Percentiles rank a stretch among this genome's conserved stretches.
Conservation (phyloP, 2,888 invertebrate species). For the Diploptera punctata region DNA sequence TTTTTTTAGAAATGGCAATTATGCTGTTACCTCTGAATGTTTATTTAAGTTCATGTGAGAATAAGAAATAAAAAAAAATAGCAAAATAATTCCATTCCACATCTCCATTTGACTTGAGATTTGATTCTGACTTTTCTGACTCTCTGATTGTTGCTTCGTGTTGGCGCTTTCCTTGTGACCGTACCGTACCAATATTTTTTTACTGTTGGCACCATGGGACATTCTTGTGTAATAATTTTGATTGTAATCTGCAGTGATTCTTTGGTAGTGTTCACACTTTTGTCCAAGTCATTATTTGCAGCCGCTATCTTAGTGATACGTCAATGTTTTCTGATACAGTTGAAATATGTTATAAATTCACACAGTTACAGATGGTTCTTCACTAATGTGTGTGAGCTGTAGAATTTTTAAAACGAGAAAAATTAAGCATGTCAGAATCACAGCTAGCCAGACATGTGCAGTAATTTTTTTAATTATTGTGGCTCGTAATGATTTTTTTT, state of each 20-base stretch:
- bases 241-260: slow-evolving; percentile 44
- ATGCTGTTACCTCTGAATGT: slow-evolving; percentile 25
- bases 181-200: slow-evolving; percentile 43
- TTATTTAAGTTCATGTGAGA: slow-evolving; percentile 28
- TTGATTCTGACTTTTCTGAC: slow-evolving; percentile 43
- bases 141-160: slow-evolving; percentile 62
- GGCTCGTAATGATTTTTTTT: slow-evolving; percentile 38
- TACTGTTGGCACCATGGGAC: slow-evolving; percentile 44
- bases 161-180: slow-evolving; percentile 68
- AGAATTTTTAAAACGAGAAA: slow-evolving; percentile 29
- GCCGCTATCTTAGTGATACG: slow-evolving; percentile 35
- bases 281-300: slow-evolving; percentile 37
- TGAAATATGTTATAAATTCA: slow-evolving; percentile 14
- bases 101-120: slow-evolving; percentile 39
- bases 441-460: slow-evolving; percentile 40
- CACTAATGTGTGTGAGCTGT: slow-evolving; percentile 41
- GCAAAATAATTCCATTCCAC: slow-evolving; percentile 34
- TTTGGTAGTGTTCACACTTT: slow-evolving; percentile 40
- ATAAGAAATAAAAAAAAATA: too few relatives aligned
- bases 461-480: slow-evolving; percentile 35
- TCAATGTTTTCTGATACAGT: slow-evolving; percentile 23
- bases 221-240: slow-evolving; percentile 43
- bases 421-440: slow-evolving; percentile 36
- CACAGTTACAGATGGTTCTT: slow-evolving; percentile 29
- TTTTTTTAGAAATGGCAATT: slow-evolving; percentile 10